Percentiles rank a stretch among this genome's conserved stretches.
Evolutionary conservation across 2,888 invertebrate species (phyloP).

Genomic region (Endotricha flammealis): DNA sequence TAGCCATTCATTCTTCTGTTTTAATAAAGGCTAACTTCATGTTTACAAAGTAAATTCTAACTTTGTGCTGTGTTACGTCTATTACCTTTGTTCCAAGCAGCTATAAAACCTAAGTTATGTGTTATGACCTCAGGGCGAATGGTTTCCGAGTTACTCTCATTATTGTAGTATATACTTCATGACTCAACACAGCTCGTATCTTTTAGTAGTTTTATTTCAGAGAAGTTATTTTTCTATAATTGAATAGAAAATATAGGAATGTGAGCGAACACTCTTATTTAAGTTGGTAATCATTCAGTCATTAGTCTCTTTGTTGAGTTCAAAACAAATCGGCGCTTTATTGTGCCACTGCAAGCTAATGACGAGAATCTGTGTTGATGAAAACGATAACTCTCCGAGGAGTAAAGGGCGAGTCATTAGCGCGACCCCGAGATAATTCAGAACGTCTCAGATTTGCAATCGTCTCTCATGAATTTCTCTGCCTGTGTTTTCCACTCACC

Average conservation of each 20-base stretch:
- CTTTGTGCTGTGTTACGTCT: slow-evolving; percentile 24
- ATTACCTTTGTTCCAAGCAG: slow-evolving; percentile 33
- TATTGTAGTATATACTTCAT: slow-evolving; percentile 29
- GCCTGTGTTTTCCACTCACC: slow-evolving; percentile 30
- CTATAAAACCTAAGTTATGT: slow-evolving; percentile 47
- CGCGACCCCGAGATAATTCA: slow-evolving; percentile 28
- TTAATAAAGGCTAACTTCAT: slow-evolving; percentile 25
- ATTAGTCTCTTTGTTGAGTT: slow-evolving; percentile 29
- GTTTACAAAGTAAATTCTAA: slow-evolving; percentile 30
- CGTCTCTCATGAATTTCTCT: slow-evolving; percentile 33
- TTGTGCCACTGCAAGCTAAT: slow-evolving; percentile 26
- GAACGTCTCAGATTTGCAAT: slow-evolving; percentile 35
- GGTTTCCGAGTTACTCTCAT: slow-evolving; percentile 40
- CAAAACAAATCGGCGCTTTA: slow-evolving; percentile 30
- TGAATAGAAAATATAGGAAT: no score
- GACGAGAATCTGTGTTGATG: slow-evolving; percentile 33
- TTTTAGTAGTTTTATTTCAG: no score
- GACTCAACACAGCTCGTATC: no score
- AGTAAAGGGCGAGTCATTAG: slow-evolving; percentile 29
- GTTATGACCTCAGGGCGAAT: slow-evolving; percentile 44
- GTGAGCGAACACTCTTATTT: no score
- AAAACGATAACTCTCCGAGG: slow-evolving; percentile 33
- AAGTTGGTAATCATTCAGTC: slow-evolving; percentile 27
- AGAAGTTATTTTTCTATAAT: no score
- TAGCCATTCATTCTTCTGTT: slow-evolving; percentile 7